These are phyloP conservation scores for Cantharis nigra DNA, from an alignment of 2,888 invertebrate genomes.

Conservation along the genomic window DNA sequence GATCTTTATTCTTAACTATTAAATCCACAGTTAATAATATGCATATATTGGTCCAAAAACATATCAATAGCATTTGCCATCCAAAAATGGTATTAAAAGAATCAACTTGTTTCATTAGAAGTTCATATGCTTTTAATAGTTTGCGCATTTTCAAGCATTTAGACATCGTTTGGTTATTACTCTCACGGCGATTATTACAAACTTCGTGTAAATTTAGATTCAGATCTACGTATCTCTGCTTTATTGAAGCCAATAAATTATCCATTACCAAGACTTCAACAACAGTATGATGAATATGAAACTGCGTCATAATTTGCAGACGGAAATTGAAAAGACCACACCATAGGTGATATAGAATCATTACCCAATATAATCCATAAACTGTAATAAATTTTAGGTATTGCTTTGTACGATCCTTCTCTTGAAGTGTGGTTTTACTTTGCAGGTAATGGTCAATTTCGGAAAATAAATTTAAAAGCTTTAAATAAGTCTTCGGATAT, in stretches of 20 bases:
- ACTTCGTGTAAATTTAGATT: background rate
- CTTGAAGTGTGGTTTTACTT: background rate
- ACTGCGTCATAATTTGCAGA: fast-evolving
- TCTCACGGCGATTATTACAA: background rate
- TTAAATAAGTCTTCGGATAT: background rate
- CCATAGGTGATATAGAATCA: background rate
- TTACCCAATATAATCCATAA: background rate
- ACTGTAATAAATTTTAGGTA: background rate
- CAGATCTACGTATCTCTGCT: background rate
- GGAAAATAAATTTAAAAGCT: background rate
- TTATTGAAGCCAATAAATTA: background rate
- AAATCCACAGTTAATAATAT: background rate
- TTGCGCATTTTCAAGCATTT: background rate
- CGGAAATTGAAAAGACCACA: background rate
- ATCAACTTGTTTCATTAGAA: background rate
- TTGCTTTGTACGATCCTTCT: background rate
- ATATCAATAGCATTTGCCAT: background rate
- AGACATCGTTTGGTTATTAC: background rate
- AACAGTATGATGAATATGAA: background rate
- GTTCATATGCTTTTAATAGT: background rate
- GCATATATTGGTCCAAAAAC: background rate
- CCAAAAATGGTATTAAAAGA: background rate
- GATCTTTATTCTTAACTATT: background rate
- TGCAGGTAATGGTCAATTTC: background rate
- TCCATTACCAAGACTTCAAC: background rate